Evolutionary conservation across 2,888 invertebrate species (phyloP), one percentile per base, ranked within the genome.

Genomic region (Spisula subtruncata): DNA sequence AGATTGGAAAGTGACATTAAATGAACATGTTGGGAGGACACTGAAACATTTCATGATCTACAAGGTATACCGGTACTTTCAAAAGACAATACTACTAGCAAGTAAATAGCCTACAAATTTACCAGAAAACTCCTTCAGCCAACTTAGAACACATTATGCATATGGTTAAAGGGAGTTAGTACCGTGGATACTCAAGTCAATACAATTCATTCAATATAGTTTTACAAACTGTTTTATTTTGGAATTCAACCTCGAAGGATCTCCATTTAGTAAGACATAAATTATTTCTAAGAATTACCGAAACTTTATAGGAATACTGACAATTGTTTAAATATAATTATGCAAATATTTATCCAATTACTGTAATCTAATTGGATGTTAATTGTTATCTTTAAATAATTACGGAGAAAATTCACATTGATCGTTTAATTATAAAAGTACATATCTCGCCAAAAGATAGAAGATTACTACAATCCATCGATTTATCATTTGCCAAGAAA

Each of bases 401-500:
- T 66, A 66, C 2, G 0, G 60, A n/a, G 5, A 25, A 35, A 75
- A 0, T 35, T 75, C 41, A 5, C 41, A 41, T 35, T 12, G 35
- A 75, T 75, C 35, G 41, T 8, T 32, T 75, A 35, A 75, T 25
- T 75, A 75, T 35, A 25, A 41, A 12, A 14, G 35, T 32, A 35
- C 75, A 75, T 41, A 41, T 32, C 35, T 75, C 32, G 75, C 75
- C 75, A 75, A 75, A 18, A 75, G 1, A 16, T 32, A 32, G 25
- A 25, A 75, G n/a, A 75, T 25, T 29, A 32, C 32, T 18, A 75
- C 71, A 84, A 25, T 80, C 56, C n/a, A 56, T 80, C 54, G 35
- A 80, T 80, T 85, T 56, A 80, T 54, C 80, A 51, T 54, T 32
- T 85, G 80, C 85, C 56, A 79, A 75, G 35, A 35, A 75, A 35